Conservation (phyloP, 1,140 invertebrate genomes). For the Aricia agestis region DNA sequence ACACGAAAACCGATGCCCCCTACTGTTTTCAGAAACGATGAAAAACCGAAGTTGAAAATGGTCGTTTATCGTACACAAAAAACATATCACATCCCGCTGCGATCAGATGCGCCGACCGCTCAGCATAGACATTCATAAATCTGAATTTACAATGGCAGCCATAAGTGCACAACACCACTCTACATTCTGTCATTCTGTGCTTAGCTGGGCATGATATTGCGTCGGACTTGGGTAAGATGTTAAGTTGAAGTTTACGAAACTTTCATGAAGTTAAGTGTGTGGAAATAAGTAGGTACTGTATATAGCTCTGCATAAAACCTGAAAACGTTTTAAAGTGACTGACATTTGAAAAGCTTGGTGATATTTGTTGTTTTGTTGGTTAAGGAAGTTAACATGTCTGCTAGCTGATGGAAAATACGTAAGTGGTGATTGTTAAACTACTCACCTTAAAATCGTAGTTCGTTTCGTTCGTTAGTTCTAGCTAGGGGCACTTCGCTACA, state of each 20-base stretch:
- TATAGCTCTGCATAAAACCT: too few species aligned
- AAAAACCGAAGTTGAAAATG: slow-evolving; percentile 5
- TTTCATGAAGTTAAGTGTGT: too few species aligned
- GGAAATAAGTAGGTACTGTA: too few species aligned
- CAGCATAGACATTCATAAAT: neutral
- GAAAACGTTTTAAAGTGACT: too few species aligned
- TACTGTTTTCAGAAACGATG: neutral
- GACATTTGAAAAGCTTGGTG: too few species aligned
- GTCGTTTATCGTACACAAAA: slow-evolving; percentile 2
- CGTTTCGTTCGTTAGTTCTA: slow-evolving; percentile 37
- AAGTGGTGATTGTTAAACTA: neutral
- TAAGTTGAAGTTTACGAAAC: too few species aligned
- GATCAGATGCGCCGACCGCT: slow-evolving; percentile 15
- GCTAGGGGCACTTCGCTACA: slow-evolving; percentile 21
- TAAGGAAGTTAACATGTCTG: too few species aligned
- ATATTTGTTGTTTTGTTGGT: too few species aligned
- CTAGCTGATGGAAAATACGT: too few species aligned
- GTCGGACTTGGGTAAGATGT: neutral
- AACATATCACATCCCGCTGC: slow-evolving; percentile 22
- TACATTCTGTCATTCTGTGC: neutral
- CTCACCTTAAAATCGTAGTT: slow-evolving; percentile 34
- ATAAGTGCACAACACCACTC: neutral
- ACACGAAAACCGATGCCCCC: neutral
- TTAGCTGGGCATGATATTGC: neutral
- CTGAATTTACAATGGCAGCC: slow-evolving; percentile 9